These are phyloP conservation scores for Mayetiola destructor DNA, from an alignment of 2,888 invertebrate genomes.

Conservation along the genomic window DNA sequence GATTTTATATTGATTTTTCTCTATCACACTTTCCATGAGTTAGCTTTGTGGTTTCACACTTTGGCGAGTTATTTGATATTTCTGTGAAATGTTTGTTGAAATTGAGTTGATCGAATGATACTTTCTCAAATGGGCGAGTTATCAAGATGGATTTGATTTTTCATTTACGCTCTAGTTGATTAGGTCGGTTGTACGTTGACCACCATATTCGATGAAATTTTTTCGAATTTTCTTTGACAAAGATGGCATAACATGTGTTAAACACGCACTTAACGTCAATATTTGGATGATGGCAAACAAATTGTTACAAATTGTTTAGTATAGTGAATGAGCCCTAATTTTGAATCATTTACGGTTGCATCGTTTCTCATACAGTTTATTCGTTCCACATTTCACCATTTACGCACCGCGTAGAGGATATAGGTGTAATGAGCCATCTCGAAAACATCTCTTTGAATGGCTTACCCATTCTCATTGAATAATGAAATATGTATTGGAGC, in stretches of 20 bases:
- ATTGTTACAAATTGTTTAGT: conserved; percentile 7
- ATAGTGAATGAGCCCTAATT: conserved; percentile 7
- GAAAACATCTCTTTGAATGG: too few relatives aligned
- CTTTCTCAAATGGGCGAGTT: too few relatives aligned
- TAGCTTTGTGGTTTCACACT: background rate
- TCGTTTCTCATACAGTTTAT: background rate
- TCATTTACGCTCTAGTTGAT: too few relatives aligned
- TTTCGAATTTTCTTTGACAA: background rate
- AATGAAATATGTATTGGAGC: background rate
- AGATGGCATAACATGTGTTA: background rate
- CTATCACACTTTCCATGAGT: too few relatives aligned
- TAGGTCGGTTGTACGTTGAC: too few relatives aligned
- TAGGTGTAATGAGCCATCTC: too few relatives aligned
- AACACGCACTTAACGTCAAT: background rate
- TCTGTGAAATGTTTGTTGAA: too few relatives aligned
- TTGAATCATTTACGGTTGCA: conserved; percentile 13
- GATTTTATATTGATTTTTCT: conserved; percentile 4
- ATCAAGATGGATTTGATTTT: too few relatives aligned
- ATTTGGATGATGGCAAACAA: background rate
- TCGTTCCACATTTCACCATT: background rate
- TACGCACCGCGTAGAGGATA: background rate
- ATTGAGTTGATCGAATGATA: too few relatives aligned
- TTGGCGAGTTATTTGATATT: background rate
- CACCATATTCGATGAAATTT: background rate
- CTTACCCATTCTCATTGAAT: background rate